Conservation (phyloP, 2,113 vertebrate genomes). For the Tragelaphus scriptus region DNA sequence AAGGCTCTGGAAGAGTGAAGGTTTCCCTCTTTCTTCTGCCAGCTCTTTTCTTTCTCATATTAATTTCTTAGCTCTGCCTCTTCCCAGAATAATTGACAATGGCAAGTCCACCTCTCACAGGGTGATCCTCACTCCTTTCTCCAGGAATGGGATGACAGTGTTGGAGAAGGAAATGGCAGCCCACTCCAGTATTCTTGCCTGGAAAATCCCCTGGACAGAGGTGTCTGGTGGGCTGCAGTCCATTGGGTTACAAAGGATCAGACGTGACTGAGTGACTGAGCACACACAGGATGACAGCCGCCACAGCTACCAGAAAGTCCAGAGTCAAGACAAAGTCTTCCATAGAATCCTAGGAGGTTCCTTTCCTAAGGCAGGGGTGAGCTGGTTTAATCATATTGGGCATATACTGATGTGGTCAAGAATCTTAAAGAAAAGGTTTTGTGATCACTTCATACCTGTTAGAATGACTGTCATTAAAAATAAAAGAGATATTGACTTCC, state of each 20-base stretch:
- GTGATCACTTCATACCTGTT: not conserved
- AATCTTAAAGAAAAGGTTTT: not conserved
- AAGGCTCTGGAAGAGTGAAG: not conserved
- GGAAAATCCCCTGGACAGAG: not conserved
- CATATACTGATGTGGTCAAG: not conserved
- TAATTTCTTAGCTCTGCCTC: not conserved
- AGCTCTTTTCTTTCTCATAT: not conserved
- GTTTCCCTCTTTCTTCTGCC: not conserved
- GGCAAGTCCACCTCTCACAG: not conserved
- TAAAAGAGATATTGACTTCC: not conserved
- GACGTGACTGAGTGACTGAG: not conserved
- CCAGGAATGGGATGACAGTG: not conserved
- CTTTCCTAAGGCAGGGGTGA: not conserved
- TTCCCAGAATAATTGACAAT: not conserved
- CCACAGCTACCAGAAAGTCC: not conserved
- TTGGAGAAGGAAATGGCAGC: not conserved
- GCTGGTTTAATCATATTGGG: not conserved
- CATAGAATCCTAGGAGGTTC: not conserved
- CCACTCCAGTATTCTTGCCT: not conserved
- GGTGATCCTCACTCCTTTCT: not conserved
- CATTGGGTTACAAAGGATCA: not conserved
- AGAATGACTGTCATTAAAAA: not conserved
- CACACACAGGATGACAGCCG: not conserved
- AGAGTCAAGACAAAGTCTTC: not conserved
- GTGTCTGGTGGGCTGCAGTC: not conserved